A percentile compares a stretch with the other conserved stretches of the same genome.
These are phyloP conservation scores for Dicrostonyx torquatus DNA, from an alignment of 2,797 vertebrate species.

Conservation along the genomic window DNA sequence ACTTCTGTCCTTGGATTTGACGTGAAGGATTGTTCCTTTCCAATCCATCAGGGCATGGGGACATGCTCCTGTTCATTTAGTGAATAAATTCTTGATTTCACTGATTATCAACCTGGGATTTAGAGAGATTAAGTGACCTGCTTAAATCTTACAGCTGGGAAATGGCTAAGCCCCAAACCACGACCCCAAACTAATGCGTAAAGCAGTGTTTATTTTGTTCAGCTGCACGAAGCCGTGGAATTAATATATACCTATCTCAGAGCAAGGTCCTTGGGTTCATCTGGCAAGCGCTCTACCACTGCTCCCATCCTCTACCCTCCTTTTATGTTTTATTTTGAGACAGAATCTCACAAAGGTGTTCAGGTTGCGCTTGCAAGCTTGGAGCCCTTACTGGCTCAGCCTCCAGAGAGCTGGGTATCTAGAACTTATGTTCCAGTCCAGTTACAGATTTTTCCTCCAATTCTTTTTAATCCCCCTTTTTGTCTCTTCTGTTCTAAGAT, in stretches of 20 bases:
- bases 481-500: background rate
- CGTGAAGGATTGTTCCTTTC: background rate
- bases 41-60: background rate
- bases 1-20: background rate
- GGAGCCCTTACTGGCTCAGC: background rate
- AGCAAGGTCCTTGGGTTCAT: background rate
- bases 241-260: background rate
- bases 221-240: background rate
- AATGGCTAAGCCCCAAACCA: constrained; percentile 21
- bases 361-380: background rate
- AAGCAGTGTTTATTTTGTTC: background rate
- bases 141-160: constrained; percentile 4
- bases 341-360: background rate
- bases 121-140: constrained; percentile 26
- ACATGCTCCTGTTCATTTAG: background rate
- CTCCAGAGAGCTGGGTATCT: background rate
- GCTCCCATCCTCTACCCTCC: background rate
- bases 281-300: background rate
- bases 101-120: constrained; percentile 32
- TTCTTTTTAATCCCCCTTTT: background rate
- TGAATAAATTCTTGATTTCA: constrained; percentile 37
- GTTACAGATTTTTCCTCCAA: constrained; percentile 15
- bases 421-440: background rate
- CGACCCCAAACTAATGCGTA: background rate
- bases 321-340: background rate